A percentile compares a stretch with the other conserved stretches of the same genome.
These are phyloP conservation scores for Idris sp. DNA, from an alignment of 1,140 invertebrate genomes.

Conservation along the genomic window DNA sequence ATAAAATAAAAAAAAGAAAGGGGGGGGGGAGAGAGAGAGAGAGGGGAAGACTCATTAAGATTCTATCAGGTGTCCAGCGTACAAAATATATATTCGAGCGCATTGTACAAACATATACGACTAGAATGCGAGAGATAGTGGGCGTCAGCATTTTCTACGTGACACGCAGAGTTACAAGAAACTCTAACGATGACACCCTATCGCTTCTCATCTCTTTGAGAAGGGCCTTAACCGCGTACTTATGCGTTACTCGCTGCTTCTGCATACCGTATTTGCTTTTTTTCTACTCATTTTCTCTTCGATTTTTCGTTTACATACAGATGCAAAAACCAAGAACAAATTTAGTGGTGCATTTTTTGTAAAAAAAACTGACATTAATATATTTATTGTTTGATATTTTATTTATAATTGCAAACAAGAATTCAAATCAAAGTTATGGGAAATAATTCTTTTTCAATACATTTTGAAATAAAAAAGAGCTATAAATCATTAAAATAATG, in stretches of 20 bases:
- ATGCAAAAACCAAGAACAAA: too few relatives aligned
- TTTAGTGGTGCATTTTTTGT: too few relatives aligned
- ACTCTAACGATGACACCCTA: constrained; percentile 57
- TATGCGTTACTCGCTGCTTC: constrained; percentile 7
- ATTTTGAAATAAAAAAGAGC: too few relatives aligned
- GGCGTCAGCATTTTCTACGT: constrained; percentile 60
- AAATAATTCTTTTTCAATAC: too few relatives aligned
- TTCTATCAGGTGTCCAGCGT: constrained; percentile 29
- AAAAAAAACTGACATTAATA: too few relatives aligned
- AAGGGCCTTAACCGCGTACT: constrained; percentile 35
- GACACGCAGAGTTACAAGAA: constrained; percentile 56
- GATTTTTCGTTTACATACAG: constrained; percentile 1
- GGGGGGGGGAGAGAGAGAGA: too few relatives aligned
- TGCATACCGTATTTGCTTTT: neutral
- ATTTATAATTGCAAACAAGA: too few relatives aligned
- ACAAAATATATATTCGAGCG: constrained; percentile 32
- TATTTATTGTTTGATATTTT: too few relatives aligned
- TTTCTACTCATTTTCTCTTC: constrained; percentile 2
- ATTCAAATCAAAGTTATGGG: too few relatives aligned
- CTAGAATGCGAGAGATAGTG: constrained; percentile 63
- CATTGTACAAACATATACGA: constrained; percentile 46
- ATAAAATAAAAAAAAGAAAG: too few relatives aligned
- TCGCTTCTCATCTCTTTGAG: constrained; percentile 36
- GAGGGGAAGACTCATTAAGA: constrained; percentile 34
- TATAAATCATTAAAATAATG: too few relatives aligned